phyloP scores from a whole-genome alignment of 2,113 vertebrate genomes.

The Trochalopteron elliotii region DNA sequence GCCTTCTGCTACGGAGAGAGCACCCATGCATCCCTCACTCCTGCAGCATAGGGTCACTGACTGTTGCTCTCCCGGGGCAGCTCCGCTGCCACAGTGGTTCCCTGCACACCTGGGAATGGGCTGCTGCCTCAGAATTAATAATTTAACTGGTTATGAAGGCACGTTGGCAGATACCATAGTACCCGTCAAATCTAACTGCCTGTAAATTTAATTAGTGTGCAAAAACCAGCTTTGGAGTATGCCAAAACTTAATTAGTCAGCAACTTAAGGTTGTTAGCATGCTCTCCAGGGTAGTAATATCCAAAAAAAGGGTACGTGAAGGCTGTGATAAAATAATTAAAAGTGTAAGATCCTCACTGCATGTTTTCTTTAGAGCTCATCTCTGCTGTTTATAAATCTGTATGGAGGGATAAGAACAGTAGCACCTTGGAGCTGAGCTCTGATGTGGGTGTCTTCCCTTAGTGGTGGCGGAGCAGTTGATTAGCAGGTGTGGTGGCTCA shows the following conservation, averaged over 20 bases:
- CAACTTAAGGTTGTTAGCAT: constrained; percentile 67
- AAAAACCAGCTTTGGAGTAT: constrained; percentile 48
- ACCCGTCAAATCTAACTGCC: constrained; percentile 67
- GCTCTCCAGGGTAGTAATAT: constrained; percentile 55
- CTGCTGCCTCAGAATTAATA: constrained; percentile 54
- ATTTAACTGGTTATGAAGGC: constrained; percentile 59
- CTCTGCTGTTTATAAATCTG: not conserved
- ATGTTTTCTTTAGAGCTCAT: constrained; percentile 24
- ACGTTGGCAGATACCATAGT: constrained; percentile 58
- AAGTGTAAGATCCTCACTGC: not conserved
- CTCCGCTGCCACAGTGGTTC: not conserved
- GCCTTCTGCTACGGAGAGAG: not conserved
- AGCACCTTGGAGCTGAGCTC: not conserved
- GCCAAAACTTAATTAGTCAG: constrained; percentile 75
- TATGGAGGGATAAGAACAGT: not conserved
- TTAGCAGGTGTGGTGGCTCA: not conserved
- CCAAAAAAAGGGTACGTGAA: constrained; percentile 40
- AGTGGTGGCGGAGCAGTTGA: not conserved
- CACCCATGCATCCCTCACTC: not conserved
- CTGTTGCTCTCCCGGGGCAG: not conserved
- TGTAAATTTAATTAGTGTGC: constrained; percentile 69
- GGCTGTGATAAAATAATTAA: constrained; percentile 64
- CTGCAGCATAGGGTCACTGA: not conserved
- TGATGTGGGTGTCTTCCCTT: not conserved
- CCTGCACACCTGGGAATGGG: not conserved